phyloP scores from a whole-genome alignment of 1,140 invertebrate species.

The Eumaeus atala region DNA sequence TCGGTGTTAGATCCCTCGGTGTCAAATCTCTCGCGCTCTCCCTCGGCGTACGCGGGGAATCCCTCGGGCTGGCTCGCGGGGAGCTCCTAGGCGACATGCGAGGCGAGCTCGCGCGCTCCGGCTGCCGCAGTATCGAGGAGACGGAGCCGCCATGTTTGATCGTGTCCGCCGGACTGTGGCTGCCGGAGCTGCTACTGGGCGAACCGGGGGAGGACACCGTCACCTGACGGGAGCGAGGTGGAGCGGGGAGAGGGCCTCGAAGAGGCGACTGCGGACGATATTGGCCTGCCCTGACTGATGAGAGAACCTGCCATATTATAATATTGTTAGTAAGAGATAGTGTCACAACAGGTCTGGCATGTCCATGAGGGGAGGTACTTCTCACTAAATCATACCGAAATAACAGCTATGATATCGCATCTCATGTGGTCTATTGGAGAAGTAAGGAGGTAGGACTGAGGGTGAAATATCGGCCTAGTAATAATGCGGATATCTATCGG shows the following conservation, averaged over 20 bases:
- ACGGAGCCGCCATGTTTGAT: constrained; percentile 77
- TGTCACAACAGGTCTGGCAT: background rate
- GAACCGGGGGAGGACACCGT: constrained; percentile 84
- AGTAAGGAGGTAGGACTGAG: too few species aligned
- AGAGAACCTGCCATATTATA: constrained; percentile 72
- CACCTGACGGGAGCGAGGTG: constrained; percentile 76
- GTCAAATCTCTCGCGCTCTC: constrained; percentile 34
- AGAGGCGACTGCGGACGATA: constrained; percentile 79
- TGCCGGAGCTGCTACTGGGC: constrained; percentile 80
- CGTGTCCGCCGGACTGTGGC: constrained; percentile 79
- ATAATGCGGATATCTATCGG: too few species aligned
- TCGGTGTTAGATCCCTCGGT: constrained; percentile 39
- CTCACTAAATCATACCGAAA: too few species aligned
- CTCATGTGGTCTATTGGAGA: too few species aligned
- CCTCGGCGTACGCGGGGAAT: constrained; percentile 39
- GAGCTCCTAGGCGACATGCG: constrained; percentile 47
- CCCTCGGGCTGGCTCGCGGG: constrained; percentile 39
- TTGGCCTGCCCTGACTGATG: constrained; percentile 78
- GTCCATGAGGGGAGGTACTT: too few species aligned
- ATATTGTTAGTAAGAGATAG: constrained; percentile 3
- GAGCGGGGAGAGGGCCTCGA: constrained; percentile 68
- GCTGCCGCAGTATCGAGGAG: constrained; percentile 67
- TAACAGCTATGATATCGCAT: too few species aligned
- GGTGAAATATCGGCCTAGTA: too few species aligned
- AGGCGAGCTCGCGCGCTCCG: constrained; percentile 52